Base-by-base conservation (phyloP, 1,140 invertebrate species). In the Psilanteris sp. region DNA sequence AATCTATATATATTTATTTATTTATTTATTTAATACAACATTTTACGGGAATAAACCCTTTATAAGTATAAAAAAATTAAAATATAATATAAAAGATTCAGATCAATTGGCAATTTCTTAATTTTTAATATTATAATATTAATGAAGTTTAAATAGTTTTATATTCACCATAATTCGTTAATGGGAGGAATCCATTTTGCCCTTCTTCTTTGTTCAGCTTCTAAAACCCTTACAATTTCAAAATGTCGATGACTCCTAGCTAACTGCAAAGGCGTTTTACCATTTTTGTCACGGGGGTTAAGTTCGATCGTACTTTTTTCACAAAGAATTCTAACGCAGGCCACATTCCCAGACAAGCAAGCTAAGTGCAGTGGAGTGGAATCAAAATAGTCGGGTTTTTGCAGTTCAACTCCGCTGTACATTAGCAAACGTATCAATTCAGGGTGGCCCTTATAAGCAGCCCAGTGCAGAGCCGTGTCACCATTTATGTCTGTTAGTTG, bases 391-490 rank as follows among this genome's bases (percentile, higher is more conserved):
- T 98, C 96, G 1, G 94, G 93, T 84, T 96, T 96, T 74, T 96
- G 93, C 24, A 96, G 88, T 81, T 96, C 94, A 0, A 95, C 94
- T 1, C 95, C 95, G 52, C 95, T 96, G 82, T 97, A 96, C 83
- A 97, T 96, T n/a, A 98, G 88, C 36, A 98, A 85, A 34, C 94
- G 91, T 73, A 97, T 96, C 37, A 97, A 84, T 79, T 97, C 96
- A 0, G 94, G 92, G 79, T 96, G 94, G 0, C 96, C 96, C 89
- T 97, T 97, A 83, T 97, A 97, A 1, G 94, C 94, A 0, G 96
- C 96, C 96, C 96, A 98, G 79, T 98, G 96, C 3, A 97, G 86
- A 0, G 96, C 96, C 2, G 95, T 96, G 75, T 98, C 96, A 0
- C 96, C 96, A 83, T 97, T 97, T 70, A 96, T 95, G 80, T 98